These are phyloP conservation scores for Drosophila lutescens DNA, from an alignment of 2,888 invertebrate species.

Conservation along the genomic window DNA sequence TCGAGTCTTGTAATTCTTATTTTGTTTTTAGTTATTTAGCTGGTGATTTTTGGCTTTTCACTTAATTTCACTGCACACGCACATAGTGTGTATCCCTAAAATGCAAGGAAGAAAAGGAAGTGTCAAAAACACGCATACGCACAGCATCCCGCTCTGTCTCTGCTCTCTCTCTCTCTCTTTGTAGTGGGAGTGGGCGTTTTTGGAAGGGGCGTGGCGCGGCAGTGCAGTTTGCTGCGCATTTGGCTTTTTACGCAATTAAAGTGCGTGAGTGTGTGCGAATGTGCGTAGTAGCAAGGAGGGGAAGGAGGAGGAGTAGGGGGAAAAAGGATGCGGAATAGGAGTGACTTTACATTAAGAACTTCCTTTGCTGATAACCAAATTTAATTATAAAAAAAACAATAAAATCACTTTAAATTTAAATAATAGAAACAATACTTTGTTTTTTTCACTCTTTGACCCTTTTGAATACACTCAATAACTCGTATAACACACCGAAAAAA, in stretches of 20 bases:
- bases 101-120: slow-evolving; percentile 59
- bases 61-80: slow-evolving; percentile 59
- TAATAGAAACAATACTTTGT: neutral
- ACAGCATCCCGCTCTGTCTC: slow-evolving; percentile 28
- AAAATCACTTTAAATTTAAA: neutral
- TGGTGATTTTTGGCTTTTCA: slow-evolving; percentile 49
- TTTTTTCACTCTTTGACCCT: neutral
- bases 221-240: slow-evolving; percentile 76
- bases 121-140: slow-evolving; percentile 44
- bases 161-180: slow-evolving; percentile 5
- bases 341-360: neutral
- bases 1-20: slow-evolving; percentile 7
- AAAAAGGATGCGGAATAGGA: neutral
- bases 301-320: slow-evolving; percentile 3
- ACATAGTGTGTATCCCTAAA: slow-evolving; percentile 79
- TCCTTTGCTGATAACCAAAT: neutral
- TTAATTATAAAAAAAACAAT: neutral
- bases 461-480: neutral
- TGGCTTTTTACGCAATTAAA: slow-evolving; percentile 71
- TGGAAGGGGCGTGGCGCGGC: slow-evolving; percentile 73
- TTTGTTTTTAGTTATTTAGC: slow-evolving; percentile 25
- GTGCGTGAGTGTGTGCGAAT: slow-evolving; percentile 24
- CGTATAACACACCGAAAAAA: slow-evolving; percentile 6
- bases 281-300: slow-evolving; percentile 59
- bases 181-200: slow-evolving; percentile 44